Evolutionary conservation across 2,797 vertebrate species (phyloP), one percentile per base, ranked within the genome.

Genomic region (Simalia tracyae): DNA sequence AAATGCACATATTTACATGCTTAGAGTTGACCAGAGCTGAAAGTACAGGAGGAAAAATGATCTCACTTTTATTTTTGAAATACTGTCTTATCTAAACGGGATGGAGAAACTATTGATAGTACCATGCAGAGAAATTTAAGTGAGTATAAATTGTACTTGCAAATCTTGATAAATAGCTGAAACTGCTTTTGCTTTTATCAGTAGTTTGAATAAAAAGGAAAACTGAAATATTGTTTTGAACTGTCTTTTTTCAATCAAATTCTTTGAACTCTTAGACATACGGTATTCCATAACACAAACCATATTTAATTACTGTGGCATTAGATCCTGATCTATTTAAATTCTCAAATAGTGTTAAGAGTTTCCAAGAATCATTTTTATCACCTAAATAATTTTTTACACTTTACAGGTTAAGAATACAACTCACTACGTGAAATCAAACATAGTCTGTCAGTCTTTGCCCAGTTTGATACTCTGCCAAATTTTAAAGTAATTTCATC

Each of bases 401-500:
- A 31, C 64, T 90, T 88, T 81, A 72, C 46, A 86, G 84, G 90
- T 8, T 14, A 2, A 28, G 87, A 93, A 86, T 42, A 89, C 42
- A 22, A 91, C 56, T 94, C 89, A 56, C 10, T 54, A 93, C 4
- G 88, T 0, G 76, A 90, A 91, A 94, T 17, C 15, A 90, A 87
- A 59, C 92, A 93, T 85, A 0, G 3, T 54, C 66, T 91, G 22
- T n/a, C 14, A 90, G 91, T 24, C 57, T 87, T 94, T 91, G 76
- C 87, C 54, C 93, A 93, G 91, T 64, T 88, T 60, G 57, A 54
- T 92, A 92, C 86, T 28, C 60, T 85, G 81, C 4, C 26, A 68
- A 22, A 87, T 90, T 92, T 84, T 66, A 91, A 88, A 6, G 56
- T 24, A 94, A 89, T 91, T 92, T 91, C 24, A 93, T 93, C 93